Evolutionary conservation across 1,140 invertebrate species (phyloP).

Genomic region (Marisa cornuarietis): DNA sequence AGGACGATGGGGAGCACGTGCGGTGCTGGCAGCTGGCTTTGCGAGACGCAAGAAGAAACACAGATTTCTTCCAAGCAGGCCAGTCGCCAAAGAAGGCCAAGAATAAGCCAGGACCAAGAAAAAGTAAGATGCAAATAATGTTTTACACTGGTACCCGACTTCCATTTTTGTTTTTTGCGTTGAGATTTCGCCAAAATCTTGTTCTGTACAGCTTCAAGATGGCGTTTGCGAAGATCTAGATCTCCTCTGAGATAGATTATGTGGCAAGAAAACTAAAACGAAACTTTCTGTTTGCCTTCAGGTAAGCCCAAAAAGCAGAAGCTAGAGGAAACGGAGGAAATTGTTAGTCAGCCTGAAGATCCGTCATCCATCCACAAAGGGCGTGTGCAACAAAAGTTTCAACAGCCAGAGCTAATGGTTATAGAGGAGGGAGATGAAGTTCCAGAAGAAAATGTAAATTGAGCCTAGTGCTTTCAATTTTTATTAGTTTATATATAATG

Average conservation of each 20-base stretch:
- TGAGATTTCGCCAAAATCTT: no score
- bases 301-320: not conserved
- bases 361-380: not conserved
- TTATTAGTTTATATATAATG: no score
- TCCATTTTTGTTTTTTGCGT: no score
- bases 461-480: no score
- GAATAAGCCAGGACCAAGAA: no score
- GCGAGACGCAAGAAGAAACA: not conserved
- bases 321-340: not conserved
- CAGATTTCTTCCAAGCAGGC: slow-evolving; percentile 8
- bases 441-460: slow-evolving; percentile 12
- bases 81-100: not conserved
- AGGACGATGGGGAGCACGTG: not conserved
- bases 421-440: slow-evolving; percentile 17
- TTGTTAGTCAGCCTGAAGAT: not conserved
- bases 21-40: slow-evolving; percentile 8
- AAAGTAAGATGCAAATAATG: no score
- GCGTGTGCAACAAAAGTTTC: not conserved
- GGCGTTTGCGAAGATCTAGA: no score
- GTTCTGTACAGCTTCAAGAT: no score
- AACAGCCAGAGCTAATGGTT: slow-evolving; percentile 8
- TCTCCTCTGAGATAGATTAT: no score
- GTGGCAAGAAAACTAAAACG: no score
- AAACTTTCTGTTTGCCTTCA: not conserved
- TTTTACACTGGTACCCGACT: no score